Percentiles rank a stretch among this genome's conserved stretches.
These are phyloP conservation scores for Origma solitaria DNA, from an alignment of 2,113 vertebrate species.

Conservation along the genomic window DNA sequence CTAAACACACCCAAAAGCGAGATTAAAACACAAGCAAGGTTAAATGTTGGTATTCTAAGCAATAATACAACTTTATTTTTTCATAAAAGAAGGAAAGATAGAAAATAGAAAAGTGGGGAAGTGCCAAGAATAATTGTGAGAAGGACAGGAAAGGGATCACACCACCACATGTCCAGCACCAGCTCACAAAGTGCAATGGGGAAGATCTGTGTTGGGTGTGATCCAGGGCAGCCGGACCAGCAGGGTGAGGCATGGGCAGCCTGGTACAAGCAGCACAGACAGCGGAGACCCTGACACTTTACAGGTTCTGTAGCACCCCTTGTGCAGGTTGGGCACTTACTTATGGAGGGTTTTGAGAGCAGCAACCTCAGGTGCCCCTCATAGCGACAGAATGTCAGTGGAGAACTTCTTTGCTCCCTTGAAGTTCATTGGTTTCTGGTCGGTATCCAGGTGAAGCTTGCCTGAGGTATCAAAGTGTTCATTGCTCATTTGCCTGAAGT, in stretches of 20 bases:
- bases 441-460: accelerated
- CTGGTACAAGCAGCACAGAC: not conserved
- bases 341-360: not conserved
- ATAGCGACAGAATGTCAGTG: not conserved
- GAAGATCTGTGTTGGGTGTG: not conserved
- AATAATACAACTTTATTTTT: not conserved
- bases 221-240: not conserved
- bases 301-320: not conserved
- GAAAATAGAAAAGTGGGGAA: not conserved
- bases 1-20: accelerated
- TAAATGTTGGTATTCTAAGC: not conserved
- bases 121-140: not conserved
- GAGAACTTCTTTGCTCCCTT: not conserved
- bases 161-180: accelerated
- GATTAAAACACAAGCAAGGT: not conserved
- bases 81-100: not conserved
- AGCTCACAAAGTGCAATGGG: accelerated
- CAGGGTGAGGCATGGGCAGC: not conserved
- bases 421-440: not conserved
- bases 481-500: not conserved
- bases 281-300: accelerated
- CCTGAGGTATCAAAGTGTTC: not conserved
- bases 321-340: not conserved
- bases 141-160: not conserved
- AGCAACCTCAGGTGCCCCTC: accelerated